A percentile compares a stretch with the other conserved stretches of the same genome.
These are phyloP conservation scores for Drosophila leonis DNA, from an alignment of 2,888 invertebrate species.

Conservation along the genomic window DNA sequence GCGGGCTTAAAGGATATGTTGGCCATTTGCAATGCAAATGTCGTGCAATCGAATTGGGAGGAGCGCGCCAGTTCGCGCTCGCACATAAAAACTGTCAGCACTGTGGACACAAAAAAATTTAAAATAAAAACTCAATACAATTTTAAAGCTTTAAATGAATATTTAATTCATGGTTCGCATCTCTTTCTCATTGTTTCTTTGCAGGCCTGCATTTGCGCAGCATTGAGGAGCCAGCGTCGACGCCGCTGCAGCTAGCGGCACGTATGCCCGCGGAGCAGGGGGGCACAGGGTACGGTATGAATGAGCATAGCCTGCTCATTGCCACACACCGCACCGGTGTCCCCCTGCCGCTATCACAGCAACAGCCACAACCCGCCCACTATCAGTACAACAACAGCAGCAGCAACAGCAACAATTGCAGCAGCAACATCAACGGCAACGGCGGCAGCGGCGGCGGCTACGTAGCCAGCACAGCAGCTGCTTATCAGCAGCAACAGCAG, in stretches of 20 bases:
- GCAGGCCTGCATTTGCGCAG: conserved; percentile 94
- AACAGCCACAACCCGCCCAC: conserved; percentile 71
- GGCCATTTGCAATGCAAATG: conserved; percentile 77
- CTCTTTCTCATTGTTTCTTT: conserved; percentile 73
- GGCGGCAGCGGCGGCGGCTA: conserved; percentile 32
- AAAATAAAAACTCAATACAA: conserved; percentile 15
- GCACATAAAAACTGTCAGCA: conserved; percentile 40
- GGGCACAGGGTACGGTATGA: conserved; percentile 88
- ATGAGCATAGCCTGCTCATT: conserved; percentile 86
- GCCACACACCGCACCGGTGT: conserved; percentile 86
- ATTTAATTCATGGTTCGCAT: conserved; percentile 15
- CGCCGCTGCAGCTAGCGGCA: conserved; percentile 81
- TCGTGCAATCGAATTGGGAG: conserved; percentile 47
- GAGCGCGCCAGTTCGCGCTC: conserved; percentile 11
- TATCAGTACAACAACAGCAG: conserved; percentile 57
- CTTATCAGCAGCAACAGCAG: conserved; percentile 58
- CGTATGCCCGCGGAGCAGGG: conserved; percentile 88
- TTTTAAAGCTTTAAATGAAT: conserved; percentile 13
- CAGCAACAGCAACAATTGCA: conserved; percentile 32
- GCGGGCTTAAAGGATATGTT: conserved; percentile 59
- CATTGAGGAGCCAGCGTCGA: conserved; percentile 92
- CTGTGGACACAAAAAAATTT: conserved; percentile 12
- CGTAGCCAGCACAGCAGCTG: conserved; percentile 66
- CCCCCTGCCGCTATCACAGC: conserved; percentile 84
- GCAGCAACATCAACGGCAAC: conserved; percentile 10